Evolutionary conservation across 2,888 invertebrate species (phyloP), one percentile per base, ranked within the genome.

Genomic region (Thereva nobilitata): DNA sequence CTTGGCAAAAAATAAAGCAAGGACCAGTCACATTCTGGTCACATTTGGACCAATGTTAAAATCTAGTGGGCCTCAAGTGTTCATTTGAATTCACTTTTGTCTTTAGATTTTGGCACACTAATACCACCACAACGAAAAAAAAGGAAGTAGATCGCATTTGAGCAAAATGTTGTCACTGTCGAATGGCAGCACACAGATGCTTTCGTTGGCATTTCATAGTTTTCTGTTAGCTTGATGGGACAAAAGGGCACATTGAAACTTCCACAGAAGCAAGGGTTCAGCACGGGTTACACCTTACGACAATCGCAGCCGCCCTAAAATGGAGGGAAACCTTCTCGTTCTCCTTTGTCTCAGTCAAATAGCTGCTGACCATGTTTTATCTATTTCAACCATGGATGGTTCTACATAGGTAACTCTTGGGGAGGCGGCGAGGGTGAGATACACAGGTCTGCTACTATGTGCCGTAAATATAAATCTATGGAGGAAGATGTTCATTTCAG

Each of bases 351-450:
- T 40, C 53, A 53, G 53, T 37, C 38, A 10, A 53, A 40, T 40
- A 38, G 40, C 53, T 23, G 23, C 23, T 10, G n/a, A 23, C n/a
- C 38, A 40, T 38, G 53, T 38, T 53, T 53, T 53, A 53, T 53
- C 53, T 53, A 53, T 53, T 53, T 53, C 53, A 53, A 53, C 53
- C 53, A 53, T 53, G 53, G 38, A 53, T 53, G 53, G 38, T 53
- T 53, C 10, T 38, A 40, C 38, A 40, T 38, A 38, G 38, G 38
- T 6, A 40, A 38, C 40, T 40, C 40, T 53, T n/a, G 53, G 53
- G 52, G 53, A 23, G 10, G 8, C 53, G 38, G 10, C 40, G 23
- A 23, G 23, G 23, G 23, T 1, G 23, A 2, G 23, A 23, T 1
- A 23, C 2, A 23, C 23, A 23, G 23, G 23, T 23, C 23, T 23